Evolutionary conservation across 2,797 vertebrate genomes (phyloP).

Genomic region (Falco columbarius): DNA sequence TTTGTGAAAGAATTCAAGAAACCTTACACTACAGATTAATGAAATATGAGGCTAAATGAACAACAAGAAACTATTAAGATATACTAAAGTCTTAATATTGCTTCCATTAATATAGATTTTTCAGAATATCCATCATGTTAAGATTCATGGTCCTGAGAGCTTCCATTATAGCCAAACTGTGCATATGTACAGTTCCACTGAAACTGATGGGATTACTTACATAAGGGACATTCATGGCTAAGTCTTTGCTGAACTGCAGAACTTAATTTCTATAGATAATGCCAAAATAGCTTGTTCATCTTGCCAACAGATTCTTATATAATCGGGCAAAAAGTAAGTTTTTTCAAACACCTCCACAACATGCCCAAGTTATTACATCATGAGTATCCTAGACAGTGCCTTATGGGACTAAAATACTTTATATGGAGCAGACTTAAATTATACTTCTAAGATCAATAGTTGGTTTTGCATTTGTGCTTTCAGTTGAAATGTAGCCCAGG

Average conservation of each 20-base stretch:
- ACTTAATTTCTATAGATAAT: neutral
- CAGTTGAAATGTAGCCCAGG: neutral
- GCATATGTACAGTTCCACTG: neutral
- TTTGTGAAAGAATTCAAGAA: neutral
- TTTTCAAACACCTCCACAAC: conserved; percentile 3
- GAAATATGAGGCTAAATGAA: neutral
- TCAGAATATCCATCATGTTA: neutral
- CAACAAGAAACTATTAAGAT: neutral
- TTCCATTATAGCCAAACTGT: neutral
- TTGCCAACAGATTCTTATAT: conserved; percentile 42
- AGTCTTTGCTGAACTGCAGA: neutral
- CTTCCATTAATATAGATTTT: neutral
- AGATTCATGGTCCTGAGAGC: neutral
- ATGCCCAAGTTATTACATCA: neutral
- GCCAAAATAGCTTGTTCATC: neutral
- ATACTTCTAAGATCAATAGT: neutral
- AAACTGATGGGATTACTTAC: neutral
- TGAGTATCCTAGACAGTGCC: neutral
- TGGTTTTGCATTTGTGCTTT: neutral
- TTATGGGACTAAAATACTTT: neutral
- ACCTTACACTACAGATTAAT: neutral
- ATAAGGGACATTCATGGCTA: neutral
- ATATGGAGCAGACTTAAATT: neutral
- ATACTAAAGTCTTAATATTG: neutral
- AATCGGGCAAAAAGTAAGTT: neutral